phyloP scores from a whole-genome alignment of 1,140 invertebrate species.

The Ridgeia piscesae region DNA sequence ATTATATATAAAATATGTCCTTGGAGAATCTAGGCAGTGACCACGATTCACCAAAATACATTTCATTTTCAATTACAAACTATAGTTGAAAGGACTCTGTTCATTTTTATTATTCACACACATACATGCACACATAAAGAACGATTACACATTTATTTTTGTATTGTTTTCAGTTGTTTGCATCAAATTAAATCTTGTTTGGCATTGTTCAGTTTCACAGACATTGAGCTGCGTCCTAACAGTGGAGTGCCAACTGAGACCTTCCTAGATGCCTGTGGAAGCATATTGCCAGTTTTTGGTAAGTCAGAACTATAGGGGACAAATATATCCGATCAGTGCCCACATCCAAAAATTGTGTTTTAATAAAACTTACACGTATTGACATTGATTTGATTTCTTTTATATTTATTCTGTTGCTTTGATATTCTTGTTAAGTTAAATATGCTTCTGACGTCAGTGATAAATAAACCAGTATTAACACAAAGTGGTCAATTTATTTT shows the following conservation, averaged over 20 bases:
- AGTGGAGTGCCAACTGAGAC: constrained; percentile 28
- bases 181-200: neutral
- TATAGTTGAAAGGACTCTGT: no score
- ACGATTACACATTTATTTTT: no score
- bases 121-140: no score
- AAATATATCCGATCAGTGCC: neutral
- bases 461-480: neutral
- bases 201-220: constrained; percentile 23
- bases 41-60: no score
- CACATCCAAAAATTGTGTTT: neutral
- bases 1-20: no score
- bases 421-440: neutral
- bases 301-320: neutral
- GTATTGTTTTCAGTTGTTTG: no score
- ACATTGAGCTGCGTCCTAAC: constrained; percentile 17
- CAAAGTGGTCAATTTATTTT: neutral
- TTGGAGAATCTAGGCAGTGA: no score
- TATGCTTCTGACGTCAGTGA: neutral
- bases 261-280: constrained; percentile 32
- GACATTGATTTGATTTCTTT: neutral
- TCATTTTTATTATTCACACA: no score
- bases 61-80: no score
- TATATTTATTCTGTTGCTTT: neutral
- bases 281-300: constrained; percentile 30
- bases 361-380: neutral